Base-by-base conservation (phyloP, 2,888 invertebrate genomes). In the Cheilosia impressa region DNA sequence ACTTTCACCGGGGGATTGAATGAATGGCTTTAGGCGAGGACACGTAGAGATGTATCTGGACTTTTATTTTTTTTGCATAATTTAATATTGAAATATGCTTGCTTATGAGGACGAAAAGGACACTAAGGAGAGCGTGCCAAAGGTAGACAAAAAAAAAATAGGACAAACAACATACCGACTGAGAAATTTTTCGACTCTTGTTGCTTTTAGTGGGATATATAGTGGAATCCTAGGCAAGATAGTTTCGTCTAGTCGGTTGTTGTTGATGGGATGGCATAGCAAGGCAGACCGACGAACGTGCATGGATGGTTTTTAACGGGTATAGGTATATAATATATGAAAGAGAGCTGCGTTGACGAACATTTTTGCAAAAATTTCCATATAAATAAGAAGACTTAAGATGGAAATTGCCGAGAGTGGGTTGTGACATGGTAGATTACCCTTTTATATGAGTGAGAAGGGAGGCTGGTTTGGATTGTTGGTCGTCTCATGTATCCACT, bases 21-120 rank as follows among this genome's bases (percentile, higher is more conserved):
- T 79, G 58, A 65, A 65, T 72, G 65, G 52, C 78, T 50, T n/a
- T 43, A 71, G 71, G 78, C 71, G 71, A 66, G 79, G 79, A 79
- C 65, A 72, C 65, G 65, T 79, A 79, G 65, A 38, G 52, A 66
- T 34, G 41, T 72, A 72, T 79, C 79, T 58, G 72, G 65, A 79
- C 79, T 66, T 65, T 79, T 79, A 79, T 72, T 65, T 72, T 72
- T 72, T 65, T 58, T 66, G 79, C 79, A 79, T 79, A 72, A 79
- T 79, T 79, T 79, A 79, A 79, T 79, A 79, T 79, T 79, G 71
- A 71, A 72, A 79, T 79, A 79, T 79, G 79, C 45, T 66, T 63
- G 79, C 71, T 79, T 79, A 79, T 72, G 72, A 72, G 72, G 58
- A 72, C 72, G 58, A 79, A 72, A 63, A 53, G 79, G 79, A 60